Evolutionary conservation across 2,888 invertebrate genomes (phyloP).

Genomic region (Hydraecia micacea): DNA sequence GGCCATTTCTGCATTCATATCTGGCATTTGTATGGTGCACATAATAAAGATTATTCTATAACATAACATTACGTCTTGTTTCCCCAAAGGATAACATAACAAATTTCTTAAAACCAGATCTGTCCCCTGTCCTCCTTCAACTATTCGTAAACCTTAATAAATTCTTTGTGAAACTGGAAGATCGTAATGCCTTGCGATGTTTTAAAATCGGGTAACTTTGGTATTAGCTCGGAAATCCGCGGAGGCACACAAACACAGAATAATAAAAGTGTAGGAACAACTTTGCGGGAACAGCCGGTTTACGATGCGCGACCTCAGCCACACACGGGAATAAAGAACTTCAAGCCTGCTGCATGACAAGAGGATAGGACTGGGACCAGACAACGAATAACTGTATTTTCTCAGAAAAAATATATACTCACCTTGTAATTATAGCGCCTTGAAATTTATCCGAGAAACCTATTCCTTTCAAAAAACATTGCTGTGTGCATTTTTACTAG

Average conservation of each 20-base stretch:
- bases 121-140: not conserved
- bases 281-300: constrained; percentile 69
- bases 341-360: not conserved
- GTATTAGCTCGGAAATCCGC: constrained; percentile 71
- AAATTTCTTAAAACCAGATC: not conserved
- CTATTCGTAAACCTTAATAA: not conserved
- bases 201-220: constrained; percentile 70
- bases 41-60: not conserved
- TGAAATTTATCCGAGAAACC: not conserved
- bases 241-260: constrained; percentile 69
- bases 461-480: not conserved
- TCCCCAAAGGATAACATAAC: not conserved
- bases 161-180: not conserved
- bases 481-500: not conserved
- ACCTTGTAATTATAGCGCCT: too few species aligned
- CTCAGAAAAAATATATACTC: not conserved
- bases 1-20: not conserved
- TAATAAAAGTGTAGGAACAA: constrained; percentile 76
- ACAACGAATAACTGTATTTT: not conserved
- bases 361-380: too few species aligned
- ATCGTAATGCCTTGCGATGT: constrained; percentile 28
- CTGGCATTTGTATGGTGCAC: not conserved
- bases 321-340: constrained; percentile 50
- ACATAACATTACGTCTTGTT: not conserved
- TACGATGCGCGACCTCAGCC: constrained; percentile 60